Evolutionary conservation across 2,888 invertebrate genomes (phyloP).

Genomic region (Stramonita haemastoma): DNA sequence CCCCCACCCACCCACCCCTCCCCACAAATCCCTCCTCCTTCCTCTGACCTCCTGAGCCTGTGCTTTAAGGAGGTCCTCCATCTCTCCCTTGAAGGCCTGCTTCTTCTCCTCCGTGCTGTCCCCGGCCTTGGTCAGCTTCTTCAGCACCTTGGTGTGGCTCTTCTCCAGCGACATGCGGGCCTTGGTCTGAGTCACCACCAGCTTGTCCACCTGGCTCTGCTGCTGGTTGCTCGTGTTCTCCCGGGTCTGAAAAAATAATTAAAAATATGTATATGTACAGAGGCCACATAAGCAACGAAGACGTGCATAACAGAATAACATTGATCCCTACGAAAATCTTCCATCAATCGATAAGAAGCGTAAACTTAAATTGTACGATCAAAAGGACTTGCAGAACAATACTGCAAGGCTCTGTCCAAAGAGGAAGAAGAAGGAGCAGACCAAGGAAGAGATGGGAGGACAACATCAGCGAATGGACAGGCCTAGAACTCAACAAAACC

Average conservation of each 20-base stretch:
- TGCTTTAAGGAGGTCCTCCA: constrained; percentile 47
- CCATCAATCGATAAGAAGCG: no score
- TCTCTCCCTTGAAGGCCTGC: constrained; percentile 49
- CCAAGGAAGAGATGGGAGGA: no score
- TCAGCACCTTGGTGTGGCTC: constrained; percentile 74
- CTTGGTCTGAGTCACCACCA: constrained; percentile 78
- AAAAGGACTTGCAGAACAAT: no score
- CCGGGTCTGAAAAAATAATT: constrained; percentile 60
- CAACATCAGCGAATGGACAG: no score
- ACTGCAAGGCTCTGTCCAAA: no score
- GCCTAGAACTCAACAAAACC: no score
- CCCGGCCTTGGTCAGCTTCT: constrained; percentile 72
- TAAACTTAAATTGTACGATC: no score
- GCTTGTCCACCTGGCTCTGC: constrained; percentile 76
- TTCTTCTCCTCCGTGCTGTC: constrained; percentile 58
- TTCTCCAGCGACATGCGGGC: constrained; percentile 76
- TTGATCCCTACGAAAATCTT: background rate
- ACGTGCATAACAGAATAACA: background rate
- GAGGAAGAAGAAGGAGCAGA: no score
- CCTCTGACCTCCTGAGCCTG: constrained; percentile 44
- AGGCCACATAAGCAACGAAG: background rate
- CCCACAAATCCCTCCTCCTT: no score
- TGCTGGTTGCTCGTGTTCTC: constrained; percentile 69
- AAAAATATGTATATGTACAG: no score
- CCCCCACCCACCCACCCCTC: no score